phyloP scores from a whole-genome alignment of 2,113 vertebrate species.

The Platysternon megacephalum region DNA sequence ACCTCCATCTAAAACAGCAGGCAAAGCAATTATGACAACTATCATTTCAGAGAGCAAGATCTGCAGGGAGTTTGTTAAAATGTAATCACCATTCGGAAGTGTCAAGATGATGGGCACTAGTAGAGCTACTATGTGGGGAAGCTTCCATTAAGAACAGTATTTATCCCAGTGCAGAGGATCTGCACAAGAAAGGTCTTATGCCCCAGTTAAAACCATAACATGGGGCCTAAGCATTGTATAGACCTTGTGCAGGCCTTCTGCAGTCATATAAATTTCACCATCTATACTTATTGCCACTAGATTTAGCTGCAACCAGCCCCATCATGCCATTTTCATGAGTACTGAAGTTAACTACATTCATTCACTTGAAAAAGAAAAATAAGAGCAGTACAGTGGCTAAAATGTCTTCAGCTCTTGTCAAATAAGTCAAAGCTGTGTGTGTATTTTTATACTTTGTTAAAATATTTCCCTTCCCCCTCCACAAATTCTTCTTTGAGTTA shows the following conservation, averaged over 20 bases:
- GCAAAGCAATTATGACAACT: background rate
- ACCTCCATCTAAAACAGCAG: background rate
- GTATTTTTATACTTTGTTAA: constrained; percentile 12
- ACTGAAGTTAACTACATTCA: background rate
- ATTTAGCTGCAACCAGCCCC: background rate
- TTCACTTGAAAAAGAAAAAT: constrained; percentile 43
- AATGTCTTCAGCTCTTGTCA: constrained; percentile 8
- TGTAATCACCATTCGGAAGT: background rate
- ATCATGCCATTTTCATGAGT: constrained; percentile 3
- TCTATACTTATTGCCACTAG: background rate
- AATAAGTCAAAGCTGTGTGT: background rate
- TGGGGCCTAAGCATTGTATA: background rate
- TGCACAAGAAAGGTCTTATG: background rate
- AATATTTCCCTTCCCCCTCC: background rate
- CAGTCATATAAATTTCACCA: background rate
- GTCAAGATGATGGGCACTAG: background rate
- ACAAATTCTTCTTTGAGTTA: background rate
- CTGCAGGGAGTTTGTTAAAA: background rate
- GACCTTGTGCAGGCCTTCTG: background rate
- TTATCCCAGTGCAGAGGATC: background rate
- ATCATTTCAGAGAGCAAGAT: background rate
- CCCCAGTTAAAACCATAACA: background rate
- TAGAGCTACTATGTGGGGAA: background rate
- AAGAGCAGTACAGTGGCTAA: background rate
- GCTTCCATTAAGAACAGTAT: background rate